Conservation (phyloP, 2,888 invertebrate genomes). For the Vannuccia rotundouncinata region DNA sequence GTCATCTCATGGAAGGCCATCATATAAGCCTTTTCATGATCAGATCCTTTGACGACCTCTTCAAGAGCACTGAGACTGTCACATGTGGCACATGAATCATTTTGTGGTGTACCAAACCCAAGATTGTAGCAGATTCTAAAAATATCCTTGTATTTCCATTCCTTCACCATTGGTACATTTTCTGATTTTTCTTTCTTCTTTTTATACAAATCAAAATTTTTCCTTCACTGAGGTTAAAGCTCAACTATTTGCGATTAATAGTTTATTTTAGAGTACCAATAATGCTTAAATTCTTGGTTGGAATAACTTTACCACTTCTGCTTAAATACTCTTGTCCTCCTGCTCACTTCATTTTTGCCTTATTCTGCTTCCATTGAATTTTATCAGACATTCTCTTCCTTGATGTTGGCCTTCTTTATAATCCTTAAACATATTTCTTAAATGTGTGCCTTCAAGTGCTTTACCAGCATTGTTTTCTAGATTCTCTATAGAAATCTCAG, state of each 20-base stretch:
- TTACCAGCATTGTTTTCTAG: too few species aligned
- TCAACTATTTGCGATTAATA: not conserved
- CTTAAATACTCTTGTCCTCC: too few species aligned
- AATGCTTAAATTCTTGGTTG: too few species aligned
- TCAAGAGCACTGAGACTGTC: conserved; percentile 2
- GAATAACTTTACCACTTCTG: too few species aligned
- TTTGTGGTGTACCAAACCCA: not conserved
- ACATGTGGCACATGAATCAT: conserved; percentile 2
- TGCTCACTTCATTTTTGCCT: too few species aligned
- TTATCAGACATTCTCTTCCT: too few species aligned
- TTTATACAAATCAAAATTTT: not conserved
- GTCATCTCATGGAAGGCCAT: conserved; percentile 19
- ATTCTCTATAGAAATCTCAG: too few species aligned
- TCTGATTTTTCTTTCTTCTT: not conserved
- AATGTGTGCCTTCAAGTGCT: too few species aligned
- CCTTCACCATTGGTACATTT: not conserved
- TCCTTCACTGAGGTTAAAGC: not conserved
- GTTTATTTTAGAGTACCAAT: too few species aligned
- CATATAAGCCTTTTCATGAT: conserved; percentile 10
- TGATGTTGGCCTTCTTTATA: too few species aligned
- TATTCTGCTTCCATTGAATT: too few species aligned
- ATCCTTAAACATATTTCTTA: too few species aligned
- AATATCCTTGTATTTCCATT: not conserved
- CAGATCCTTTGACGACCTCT: conserved; percentile 15
- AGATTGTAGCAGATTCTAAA: not conserved